Base-by-base conservation (phyloP, 2,888 invertebrate species). In the Digitonthophagus gazella region DNA sequence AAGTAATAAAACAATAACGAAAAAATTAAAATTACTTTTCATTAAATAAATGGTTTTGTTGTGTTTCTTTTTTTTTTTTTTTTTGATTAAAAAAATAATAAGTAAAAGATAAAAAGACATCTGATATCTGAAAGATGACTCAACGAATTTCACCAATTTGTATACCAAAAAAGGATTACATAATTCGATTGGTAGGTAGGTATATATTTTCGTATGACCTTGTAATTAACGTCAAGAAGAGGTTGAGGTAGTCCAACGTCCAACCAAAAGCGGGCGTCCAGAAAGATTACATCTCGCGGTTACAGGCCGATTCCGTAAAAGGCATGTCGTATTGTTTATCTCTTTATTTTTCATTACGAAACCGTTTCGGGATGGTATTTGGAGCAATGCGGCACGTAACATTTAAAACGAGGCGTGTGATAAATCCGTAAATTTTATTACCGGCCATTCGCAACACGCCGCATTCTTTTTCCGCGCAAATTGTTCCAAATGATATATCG, bases 381-480 rank as follows among this genome's bases (percentile, higher is more conserved):
- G 11, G 28, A 44, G 28, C 28, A 44, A 44, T 44, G 28, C 28
- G 11, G 11, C 28, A 8, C 3, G 28, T 44, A 44, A 44, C 28
- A 44, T 44, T 44, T 11, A n/a, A n/a, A n/a, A 44, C 28, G 28
- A 44, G 28, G 28, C 28, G 28, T 44, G 28, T 44, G 28, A 44
- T 44, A 44, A 44, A 44, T 44, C 28, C 11, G 11, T 44, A 44
- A 44, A 44, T 44, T 44, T 11, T n/a, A n/a, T n/a, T n/a, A n/a
- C n/a, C n/a, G n/a, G n/a, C n/a, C n/a, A n/a, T n/a, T n/a, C n/a
- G n/a, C n/a, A n/a, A n/a, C n/a, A n/a, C n/a, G n/a, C n/a, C n/a
- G n/a, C n/a, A n/a, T n/a, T n/a, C n/a, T n/a, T 61, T 61, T 61
- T 61, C n/a, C 61, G n/a, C 6, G 61, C 61, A 61, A 61, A 19